Evolutionary conservation across 30 jellyfish, hydroid and myxozoan species (phyloP).

Genomic region (Aurelia aurita): DNA sequence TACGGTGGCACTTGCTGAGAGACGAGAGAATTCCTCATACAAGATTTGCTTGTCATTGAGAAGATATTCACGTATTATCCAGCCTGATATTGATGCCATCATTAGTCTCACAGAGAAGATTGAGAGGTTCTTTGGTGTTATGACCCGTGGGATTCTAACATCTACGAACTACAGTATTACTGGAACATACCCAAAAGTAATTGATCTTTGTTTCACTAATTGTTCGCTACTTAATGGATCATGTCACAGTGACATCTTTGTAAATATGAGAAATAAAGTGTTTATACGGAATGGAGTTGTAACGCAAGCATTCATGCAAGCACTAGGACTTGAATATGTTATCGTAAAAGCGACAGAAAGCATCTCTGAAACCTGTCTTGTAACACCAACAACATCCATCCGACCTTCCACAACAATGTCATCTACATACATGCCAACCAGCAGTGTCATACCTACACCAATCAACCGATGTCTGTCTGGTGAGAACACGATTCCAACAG

Average conservation of each 20-base stretch:
- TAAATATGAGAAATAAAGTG: slow-evolving; percentile 4
- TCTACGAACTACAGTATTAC: slow-evolving; percentile 26
- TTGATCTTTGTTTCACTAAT: slow-evolving; percentile 44
- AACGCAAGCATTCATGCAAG: slow-evolving; percentile 21
- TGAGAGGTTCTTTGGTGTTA: slow-evolving; percentile 8
- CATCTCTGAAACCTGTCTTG: slow-evolving; percentile 8
- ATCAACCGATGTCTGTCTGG: slow-evolving; percentile 24
- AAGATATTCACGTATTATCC: slow-evolving; percentile 4
- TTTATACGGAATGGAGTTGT: slow-evolving; percentile 21
- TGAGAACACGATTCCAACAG: slow-evolving; percentile 37
- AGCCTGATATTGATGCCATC: slow-evolving; percentile 25
- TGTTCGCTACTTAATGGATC: slow-evolving; percentile 27
- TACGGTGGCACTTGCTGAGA: not conserved
- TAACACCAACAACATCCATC: not conserved
- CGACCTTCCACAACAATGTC: not conserved
- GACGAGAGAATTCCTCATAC: slow-evolving; percentile 13
- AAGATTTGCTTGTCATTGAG: slow-evolving; percentile 36
- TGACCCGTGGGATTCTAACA: not conserved
- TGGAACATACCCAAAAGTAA: slow-evolving; percentile 17
- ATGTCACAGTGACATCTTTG: slow-evolving; percentile 15
- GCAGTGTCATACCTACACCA: slow-evolving; percentile 33
- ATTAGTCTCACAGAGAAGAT: not conserved
- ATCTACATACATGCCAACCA: slow-evolving; percentile 4
- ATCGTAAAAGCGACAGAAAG: slow-evolving; percentile 17
- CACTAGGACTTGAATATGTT: slow-evolving; percentile 32